phyloP scores from a whole-genome alignment of 2,888 invertebrate genomes.

The Oxyteleia sp. region DNA sequence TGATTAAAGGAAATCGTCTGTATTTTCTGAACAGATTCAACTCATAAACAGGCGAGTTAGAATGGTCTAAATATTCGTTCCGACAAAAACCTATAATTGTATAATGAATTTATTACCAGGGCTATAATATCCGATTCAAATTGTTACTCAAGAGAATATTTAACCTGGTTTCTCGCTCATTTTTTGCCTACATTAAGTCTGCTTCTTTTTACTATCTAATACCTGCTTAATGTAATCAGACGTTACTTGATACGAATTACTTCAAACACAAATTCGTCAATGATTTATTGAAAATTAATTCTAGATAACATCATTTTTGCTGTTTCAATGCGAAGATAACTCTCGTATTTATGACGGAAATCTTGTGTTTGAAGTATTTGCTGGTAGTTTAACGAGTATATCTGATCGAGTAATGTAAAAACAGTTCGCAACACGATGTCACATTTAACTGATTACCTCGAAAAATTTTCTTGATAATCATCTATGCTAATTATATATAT shows the following conservation, averaged over 20 bases:
- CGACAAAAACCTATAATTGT: too few species aligned
- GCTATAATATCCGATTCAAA: not conserved
- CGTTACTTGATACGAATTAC: conserved; percentile 14
- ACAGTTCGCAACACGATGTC: not conserved
- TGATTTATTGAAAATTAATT: conserved; percentile 48
- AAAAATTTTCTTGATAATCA: not conserved
- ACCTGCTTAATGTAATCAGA: conserved; percentile 30
- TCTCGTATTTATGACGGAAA: conserved; percentile 19
- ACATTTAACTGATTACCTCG: conserved; percentile 14
- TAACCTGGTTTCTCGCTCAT: conserved; percentile 15
- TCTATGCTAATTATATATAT: not conserved
- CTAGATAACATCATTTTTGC: conserved; percentile 9
- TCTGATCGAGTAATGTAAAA: not conserved
- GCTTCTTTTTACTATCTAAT: conserved; percentile 14
- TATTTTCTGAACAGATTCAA: too few species aligned
- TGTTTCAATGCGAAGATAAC: conserved; percentile 2
- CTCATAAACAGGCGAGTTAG: too few species aligned
- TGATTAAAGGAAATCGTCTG: too few species aligned
- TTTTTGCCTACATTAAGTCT: not conserved
- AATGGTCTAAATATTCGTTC: too few species aligned
- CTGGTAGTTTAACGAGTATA: not conserved
- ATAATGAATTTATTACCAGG: too few species aligned
- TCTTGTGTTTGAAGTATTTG: conserved; percentile 2
- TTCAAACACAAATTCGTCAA: conserved; percentile 19
- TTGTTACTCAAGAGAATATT: conserved; percentile 10